Base-by-base conservation (phyloP, 30 jellyfish, hydroid and myxozoan species). In the Hydra vulgaris region DNA sequence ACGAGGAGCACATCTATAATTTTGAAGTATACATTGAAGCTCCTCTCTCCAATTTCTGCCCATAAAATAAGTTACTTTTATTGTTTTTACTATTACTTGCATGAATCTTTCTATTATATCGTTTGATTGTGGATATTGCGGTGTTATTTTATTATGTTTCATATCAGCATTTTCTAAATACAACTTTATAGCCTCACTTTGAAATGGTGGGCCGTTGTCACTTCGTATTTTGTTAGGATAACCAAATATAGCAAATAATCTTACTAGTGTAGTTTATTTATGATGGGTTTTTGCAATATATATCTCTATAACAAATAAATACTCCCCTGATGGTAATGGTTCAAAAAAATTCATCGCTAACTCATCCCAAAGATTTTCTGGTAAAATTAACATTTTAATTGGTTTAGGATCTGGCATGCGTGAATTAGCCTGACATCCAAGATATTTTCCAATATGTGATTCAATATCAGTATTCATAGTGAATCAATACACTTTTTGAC, bases 361-460 rank as follows among this genome's bases (percentile, higher is more conserved):
- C 5, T 79, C 74, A 17, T 79, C 74, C 86, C 86, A 54, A n/a
- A 82, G 83, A 3, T 21, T 7, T 0, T 17, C 24, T 3, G 86
- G 86, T 56, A 54, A 7, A 7, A 54, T 82, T 22, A 73, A 23
- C 7, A 25, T 26, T 7, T 1, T 54, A 21, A 16, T 19, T 67
- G 86, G 86, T 54, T 26, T 25, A 3, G 4, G 75, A 1, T 8
- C 7, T 5, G 18, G 5, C 82, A 3, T 7, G 5, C 23, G 23
- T 20, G 78, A 26, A 25, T 21, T 56, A n/a, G 84, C 84, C 53
- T 76, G 81, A 79, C 83, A 79, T n/a, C n/a, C n/a, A n/a, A n/a
- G n/a, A n/a, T n/a, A n/a, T n/a, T n/a, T n/a, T n/a, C n/a, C n/a
- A n/a, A n/a, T n/a, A n/a, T n/a, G n/a, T n/a, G n/a, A n/a, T n/a